These are phyloP conservation scores for Brevimyrus niger DNA, from an alignment of 2,113 vertebrate genomes.

Conservation along the genomic window DNA sequence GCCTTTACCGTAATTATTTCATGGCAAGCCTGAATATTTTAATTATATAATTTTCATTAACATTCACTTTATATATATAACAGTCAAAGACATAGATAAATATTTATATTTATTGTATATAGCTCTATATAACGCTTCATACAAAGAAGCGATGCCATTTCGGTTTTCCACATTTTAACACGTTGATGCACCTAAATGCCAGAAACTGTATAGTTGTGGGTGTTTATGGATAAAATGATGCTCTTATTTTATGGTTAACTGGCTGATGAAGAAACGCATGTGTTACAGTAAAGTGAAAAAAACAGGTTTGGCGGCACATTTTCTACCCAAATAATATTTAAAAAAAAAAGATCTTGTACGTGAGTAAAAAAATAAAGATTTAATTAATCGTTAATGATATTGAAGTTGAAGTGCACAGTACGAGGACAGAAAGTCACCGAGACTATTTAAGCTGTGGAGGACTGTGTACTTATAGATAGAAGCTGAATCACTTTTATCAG, in stretches of 20 bases:
- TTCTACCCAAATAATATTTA: constrained; percentile 3
- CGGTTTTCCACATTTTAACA: background rate
- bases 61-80: background rate
- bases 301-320: constrained; percentile 21
- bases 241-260: constrained; percentile 30
- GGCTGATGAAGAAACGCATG: constrained; percentile 31
- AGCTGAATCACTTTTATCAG: background rate
- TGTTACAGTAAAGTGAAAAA: constrained; percentile 15
- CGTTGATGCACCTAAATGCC: background rate
- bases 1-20: background rate
- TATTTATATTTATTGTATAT: background rate
- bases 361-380: constrained; percentile 5
- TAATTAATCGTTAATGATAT: background rate
- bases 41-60: background rate
- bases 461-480: background rate
- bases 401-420: background rate
- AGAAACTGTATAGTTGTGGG: background rate
- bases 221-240: constrained; percentile 1
- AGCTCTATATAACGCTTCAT: background rate
- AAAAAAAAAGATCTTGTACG: background rate
- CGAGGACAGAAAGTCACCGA: background rate
- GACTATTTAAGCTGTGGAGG: background rate
- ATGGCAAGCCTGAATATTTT: background rate
- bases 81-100: background rate
- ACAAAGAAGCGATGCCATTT: background rate